Percentiles rank a stretch among this genome's conserved stretches.
These are phyloP conservation scores for Rhagonycha lutea DNA, from an alignment of 2,888 invertebrate species.

Conservation along the genomic window DNA sequence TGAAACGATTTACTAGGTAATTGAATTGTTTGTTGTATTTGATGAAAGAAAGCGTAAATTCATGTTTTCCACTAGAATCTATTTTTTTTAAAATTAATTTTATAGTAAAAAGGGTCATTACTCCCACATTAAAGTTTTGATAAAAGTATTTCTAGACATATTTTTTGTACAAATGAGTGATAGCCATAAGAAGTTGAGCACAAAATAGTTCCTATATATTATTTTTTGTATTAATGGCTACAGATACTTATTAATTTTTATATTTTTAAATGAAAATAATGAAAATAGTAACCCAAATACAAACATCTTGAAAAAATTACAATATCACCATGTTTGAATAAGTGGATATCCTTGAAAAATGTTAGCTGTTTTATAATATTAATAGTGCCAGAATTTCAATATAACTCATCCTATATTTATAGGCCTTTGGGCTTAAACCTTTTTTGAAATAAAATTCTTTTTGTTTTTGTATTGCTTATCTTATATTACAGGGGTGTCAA, in stretches of 20 bases:
- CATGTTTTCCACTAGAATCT: background rate
- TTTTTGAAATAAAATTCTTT: background rate
- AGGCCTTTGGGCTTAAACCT: background rate
- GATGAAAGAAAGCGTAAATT: no score
- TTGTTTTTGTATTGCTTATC: no score
- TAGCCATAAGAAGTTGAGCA: background rate
- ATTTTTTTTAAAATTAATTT: background rate
- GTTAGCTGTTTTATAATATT: background rate
- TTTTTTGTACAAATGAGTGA: background rate
- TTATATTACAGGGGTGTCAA: no score
- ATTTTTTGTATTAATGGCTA: background rate
- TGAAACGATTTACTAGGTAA: no score
- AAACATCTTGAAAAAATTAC: background rate
- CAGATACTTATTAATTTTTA: background rate
- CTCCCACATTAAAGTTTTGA: background rate
- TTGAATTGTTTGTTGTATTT: no score
- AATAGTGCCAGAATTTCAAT: background rate
- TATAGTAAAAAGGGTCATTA: background rate
- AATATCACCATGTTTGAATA: background rate
- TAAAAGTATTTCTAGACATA: background rate
- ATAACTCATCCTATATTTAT: background rate
- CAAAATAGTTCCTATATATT: background rate
- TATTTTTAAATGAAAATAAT: background rate
- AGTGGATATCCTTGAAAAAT: background rate
- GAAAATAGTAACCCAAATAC: background rate